Conservation (phyloP, 2,888 invertebrate species). For the Tridacna crocea region DNA sequence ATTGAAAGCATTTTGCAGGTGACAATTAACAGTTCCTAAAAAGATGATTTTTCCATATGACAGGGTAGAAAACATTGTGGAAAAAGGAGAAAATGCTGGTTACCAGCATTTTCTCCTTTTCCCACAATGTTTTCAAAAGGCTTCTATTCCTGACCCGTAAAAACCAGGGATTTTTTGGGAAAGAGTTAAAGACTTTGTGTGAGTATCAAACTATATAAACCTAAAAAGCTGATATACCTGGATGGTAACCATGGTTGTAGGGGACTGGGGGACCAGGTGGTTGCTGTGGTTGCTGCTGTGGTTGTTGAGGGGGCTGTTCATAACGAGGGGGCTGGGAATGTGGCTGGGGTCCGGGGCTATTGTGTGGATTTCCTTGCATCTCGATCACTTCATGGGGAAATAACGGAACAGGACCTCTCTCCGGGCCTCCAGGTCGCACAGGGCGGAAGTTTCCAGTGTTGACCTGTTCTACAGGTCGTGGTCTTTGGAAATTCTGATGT, state of each 20-base stretch:
- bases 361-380: background rate
- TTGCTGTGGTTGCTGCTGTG: background rate
- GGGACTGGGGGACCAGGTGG: background rate
- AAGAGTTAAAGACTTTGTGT: conserved; percentile 7
- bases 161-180: background rate
- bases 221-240: background rate
- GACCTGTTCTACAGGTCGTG: background rate
- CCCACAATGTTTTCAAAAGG: background rate
- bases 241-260: conserved; percentile 1
- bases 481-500: conserved; percentile 7
- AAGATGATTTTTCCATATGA: no score
- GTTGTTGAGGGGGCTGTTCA: conserved; percentile 12
- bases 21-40: no score
- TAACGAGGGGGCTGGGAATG: conserved; percentile 12
- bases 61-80: no score
- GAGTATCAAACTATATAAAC: background rate
- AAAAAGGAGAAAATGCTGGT: no score
- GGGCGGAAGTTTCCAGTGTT: background rate
- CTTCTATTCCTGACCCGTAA: background rate
- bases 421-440: background rate
- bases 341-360: background rate
- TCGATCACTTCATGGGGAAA: conserved; percentile 27
- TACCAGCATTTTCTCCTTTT: no score
- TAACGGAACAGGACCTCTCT: conserved; percentile 18
- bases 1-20: no score